phyloP scores from a whole-genome alignment of 2,888 invertebrate genomes.

The Andrena haemorrhoa region DNA sequence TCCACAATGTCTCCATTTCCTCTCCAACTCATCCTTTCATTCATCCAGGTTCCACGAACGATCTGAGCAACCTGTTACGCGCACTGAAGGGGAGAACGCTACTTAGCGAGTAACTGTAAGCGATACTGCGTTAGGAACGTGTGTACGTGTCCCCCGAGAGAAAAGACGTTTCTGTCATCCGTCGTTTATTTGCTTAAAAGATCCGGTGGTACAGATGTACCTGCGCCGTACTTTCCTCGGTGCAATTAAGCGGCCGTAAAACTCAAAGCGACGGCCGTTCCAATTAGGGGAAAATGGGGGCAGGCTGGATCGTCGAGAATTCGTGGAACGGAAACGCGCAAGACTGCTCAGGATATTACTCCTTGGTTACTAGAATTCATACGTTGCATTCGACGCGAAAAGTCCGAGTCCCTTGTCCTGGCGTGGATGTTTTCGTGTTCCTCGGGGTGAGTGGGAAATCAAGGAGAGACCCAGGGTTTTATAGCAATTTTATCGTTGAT shows the following conservation, averaged over 20 bases:
- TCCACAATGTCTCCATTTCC: no score
- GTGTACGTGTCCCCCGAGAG: background rate
- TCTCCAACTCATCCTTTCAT: no score
- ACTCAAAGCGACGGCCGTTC: no score
- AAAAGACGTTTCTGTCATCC: background rate
- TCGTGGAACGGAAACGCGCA: no score
- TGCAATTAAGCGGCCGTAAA: no score
- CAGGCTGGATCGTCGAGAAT: no score
- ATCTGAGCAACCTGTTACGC: background rate
- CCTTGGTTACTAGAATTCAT: background rate
- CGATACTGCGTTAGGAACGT: background rate
- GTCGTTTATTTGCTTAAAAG: background rate
- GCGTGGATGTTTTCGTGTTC: conserved; percentile 14
- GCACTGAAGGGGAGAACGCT: background rate
- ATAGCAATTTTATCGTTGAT: conserved; percentile 13
- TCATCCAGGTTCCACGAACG: no score
- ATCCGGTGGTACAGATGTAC: background rate
- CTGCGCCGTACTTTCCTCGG: background rate
- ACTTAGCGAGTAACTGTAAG: background rate
- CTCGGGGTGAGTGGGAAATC: conserved; percentile 14
- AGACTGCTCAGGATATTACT: no score
- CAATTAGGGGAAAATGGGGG: no score
- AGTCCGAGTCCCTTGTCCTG: background rate
- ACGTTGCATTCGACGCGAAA: conserved; percentile 4
- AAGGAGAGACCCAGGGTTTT: conserved; percentile 6